Base-by-base conservation (phyloP, 2,113 vertebrate species). In the Heliornis fulica region DNA sequence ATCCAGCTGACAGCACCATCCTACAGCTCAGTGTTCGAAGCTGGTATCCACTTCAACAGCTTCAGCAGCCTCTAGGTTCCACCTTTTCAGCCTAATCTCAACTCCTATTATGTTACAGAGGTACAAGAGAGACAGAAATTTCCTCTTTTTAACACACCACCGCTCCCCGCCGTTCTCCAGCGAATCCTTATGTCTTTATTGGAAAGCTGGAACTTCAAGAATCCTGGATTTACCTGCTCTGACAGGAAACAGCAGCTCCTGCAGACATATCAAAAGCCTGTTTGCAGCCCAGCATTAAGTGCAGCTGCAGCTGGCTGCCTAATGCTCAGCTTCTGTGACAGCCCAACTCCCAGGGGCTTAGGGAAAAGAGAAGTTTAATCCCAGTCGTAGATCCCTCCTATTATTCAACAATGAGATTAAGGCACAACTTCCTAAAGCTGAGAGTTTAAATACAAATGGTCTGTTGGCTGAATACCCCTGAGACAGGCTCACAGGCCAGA, bases 261-360 rank as follows among this genome's bases (percentile, higher is more conserved):
- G 69, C 70, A 53, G 45, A 18, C 23, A 87, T 61, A 41, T 13
- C 3, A 28, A 59, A 70, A 56, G 18, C 7, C 48, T 0, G 0
- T 38, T 38, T 79, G 7, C 48, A 66, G 71, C 36, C 46, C 45
- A 51, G n/a, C 16, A 26, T 31, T 45, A 68, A 50, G 2, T 2
- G 2, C 13, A 40, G 40, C 32, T 56, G 45, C 60, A 69, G 12
- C 36, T 71, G 63, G 11, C 21, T 71, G 40, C n/a, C n/a, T n/a
- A n/a, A n/a, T n/a, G n/a, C n/a, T n/a, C n/a, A n/a, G n/a, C n/a
- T 83, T 36, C 48, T 32, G 5, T 43, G 11, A 32, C 45, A 32
- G 54, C 28, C 28, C 32, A 74, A 3, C 68, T 59, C 51, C 25
- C 43, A 0, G 38, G 9, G 5, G 18, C 14, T 77, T 56, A 12